Conservation (phyloP, 2,797 vertebrate species). For the Brachyrhaphis roseni region DNA sequence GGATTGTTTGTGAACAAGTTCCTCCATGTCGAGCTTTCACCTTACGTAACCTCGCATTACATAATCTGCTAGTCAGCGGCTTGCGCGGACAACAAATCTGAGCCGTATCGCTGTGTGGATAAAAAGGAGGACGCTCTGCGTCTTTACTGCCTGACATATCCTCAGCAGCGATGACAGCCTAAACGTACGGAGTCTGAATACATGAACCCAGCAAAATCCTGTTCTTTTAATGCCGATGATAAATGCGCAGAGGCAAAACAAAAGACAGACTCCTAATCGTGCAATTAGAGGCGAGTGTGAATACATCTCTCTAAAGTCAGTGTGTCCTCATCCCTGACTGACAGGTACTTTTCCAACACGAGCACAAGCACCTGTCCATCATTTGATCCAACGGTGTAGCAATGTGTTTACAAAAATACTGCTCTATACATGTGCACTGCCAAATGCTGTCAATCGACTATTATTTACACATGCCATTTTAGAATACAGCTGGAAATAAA, state of each 20-base stretch:
- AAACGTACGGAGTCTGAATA: neutral
- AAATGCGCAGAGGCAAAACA: conserved; percentile 6
- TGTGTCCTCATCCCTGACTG: conserved; percentile 13
- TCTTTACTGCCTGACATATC: conserved; percentile 3
- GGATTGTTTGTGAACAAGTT: conserved; percentile 15
- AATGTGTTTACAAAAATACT: conserved; percentile 9
- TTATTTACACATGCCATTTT: neutral
- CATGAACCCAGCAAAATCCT: neutral
- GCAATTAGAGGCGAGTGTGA: neutral
- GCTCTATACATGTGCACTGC: neutral
- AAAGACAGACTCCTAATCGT: too few species aligned
- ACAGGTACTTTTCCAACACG: conserved; percentile 22
- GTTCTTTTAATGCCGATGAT: neutral
- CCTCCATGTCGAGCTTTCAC: conserved; percentile 14
- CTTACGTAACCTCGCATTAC: conserved; percentile 59
- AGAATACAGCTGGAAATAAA: neutral
- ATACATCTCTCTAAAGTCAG: conserved; percentile 1
- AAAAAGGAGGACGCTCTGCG: conserved; percentile 11
- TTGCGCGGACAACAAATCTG: conserved; percentile 18
- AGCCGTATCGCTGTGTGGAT: neutral
- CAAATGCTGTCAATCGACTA: neutral
- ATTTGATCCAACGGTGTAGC: conserved; percentile 1
- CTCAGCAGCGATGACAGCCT: neutral
- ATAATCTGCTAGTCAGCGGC: conserved; percentile 44
- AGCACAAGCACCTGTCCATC: conserved; percentile 60